These are phyloP conservation scores for Villa cingulata DNA, from an alignment of 2,888 invertebrate genomes.

Conservation along the genomic window DNA sequence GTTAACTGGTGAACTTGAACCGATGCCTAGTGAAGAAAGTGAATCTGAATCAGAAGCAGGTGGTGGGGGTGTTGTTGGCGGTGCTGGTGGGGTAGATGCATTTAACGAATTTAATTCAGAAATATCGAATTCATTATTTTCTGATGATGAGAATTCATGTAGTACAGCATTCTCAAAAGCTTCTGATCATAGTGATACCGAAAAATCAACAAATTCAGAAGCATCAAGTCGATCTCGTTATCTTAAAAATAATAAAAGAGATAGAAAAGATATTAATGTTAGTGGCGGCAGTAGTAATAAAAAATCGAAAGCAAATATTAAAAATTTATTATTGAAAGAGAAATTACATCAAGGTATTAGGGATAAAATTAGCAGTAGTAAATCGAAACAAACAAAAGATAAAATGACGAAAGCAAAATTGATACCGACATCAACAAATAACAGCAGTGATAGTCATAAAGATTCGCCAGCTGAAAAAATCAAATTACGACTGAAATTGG, in stretches of 20 bases:
- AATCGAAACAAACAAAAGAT: slow-evolving; percentile 19
- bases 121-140: slow-evolving; percentile 41
- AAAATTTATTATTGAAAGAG: slow-evolving; percentile 23
- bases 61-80: neutral
- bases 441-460: slow-evolving; percentile 2
- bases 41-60: slow-evolving; percentile 43
- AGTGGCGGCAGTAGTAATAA: slow-evolving; percentile 14
- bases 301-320: slow-evolving; percentile 20
- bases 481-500: slow-evolving; percentile 67
- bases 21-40: slow-evolving; percentile 55
- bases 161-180: slow-evolving; percentile 40
- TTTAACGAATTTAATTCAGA: slow-evolving; percentile 33
- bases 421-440: slow-evolving; percentile 11
- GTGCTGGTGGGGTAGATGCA: slow-evolving; percentile 13
- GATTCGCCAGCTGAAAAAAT: slow-evolving; percentile 49
- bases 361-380: slow-evolving; percentile 21
- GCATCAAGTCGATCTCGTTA: slow-evolving; percentile 39
- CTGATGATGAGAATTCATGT: slow-evolving; percentile 45
- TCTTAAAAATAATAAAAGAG: slow-evolving; percentile 9
- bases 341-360: slow-evolving; percentile 30
- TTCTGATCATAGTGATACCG: slow-evolving; percentile 42
- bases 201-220: slow-evolving; percentile 36
- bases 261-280: slow-evolving; percentile 7
- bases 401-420: slow-evolving; percentile 18
- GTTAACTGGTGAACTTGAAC: slow-evolving; percentile 72